Conservation (phyloP, 2,888 invertebrate species). For the Parelbella ahira region DNA sequence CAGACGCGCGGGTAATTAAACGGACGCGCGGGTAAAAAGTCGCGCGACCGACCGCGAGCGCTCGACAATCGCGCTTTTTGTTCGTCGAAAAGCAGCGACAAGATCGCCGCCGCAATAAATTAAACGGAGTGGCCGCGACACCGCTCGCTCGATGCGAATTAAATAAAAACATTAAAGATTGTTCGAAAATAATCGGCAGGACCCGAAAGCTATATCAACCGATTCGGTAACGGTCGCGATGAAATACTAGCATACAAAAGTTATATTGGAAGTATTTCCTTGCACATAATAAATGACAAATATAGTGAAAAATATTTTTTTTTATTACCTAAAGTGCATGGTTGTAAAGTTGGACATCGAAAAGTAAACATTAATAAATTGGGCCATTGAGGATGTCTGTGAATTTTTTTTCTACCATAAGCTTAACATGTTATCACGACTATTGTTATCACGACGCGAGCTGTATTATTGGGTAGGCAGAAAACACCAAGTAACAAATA, state of each 20-base stretch:
- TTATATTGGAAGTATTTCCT: conserved; percentile 2
- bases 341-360: too few species aligned
- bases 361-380: too few species aligned
- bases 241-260: conserved; percentile 10
- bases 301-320: conserved; percentile 1
- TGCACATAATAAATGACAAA: conserved; percentile 6
- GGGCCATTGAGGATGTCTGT: too few species aligned
- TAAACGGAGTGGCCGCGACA: conserved; percentile 64
- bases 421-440: too few species aligned
- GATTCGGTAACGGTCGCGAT: conserved; percentile 56
- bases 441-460: too few species aligned
- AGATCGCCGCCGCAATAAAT: conserved; percentile 69
- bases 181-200: conserved; percentile 69
- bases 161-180: conserved; percentile 79
- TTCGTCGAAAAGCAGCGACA: conserved; percentile 63
- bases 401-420: too few species aligned
- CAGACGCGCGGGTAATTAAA: conserved; percentile 67
- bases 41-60: conserved; percentile 44
- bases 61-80: conserved; percentile 58
- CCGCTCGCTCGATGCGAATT: conserved; percentile 67
- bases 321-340: conserved; percentile 2
- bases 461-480: too few species aligned
- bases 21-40: conserved; percentile 63
- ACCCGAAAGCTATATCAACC: conserved; percentile 71
- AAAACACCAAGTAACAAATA: too few species aligned